These are phyloP conservation scores for Xanthorhoe spadicearia DNA, from an alignment of 2,888 invertebrate species.

Conservation along the genomic window DNA sequence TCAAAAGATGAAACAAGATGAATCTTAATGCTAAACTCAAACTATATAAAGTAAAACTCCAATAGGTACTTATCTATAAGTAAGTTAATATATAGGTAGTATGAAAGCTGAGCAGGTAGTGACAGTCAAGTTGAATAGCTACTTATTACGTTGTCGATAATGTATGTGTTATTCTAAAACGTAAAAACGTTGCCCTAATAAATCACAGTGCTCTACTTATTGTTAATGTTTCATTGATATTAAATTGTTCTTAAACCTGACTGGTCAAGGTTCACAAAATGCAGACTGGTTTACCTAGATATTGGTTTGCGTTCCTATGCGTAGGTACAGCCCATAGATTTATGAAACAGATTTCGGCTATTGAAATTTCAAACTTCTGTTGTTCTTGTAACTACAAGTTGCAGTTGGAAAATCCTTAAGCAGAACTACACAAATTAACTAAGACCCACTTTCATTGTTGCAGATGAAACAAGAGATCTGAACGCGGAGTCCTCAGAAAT, in stretches of 20 bases:
- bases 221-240: constrained; percentile 36
- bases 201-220: constrained; percentile 10
- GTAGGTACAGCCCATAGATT: constrained; percentile 12
- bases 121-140: neutral
- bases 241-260: constrained; percentile 41
- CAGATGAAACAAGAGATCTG: constrained; percentile 74
- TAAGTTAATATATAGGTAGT: no score
- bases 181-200: constrained; percentile 19
- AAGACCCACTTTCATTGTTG: constrained; percentile 56
- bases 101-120: no score
- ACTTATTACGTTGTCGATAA: neutral
- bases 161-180: neutral
- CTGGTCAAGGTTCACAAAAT: constrained; percentile 43
- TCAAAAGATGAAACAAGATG: neutral
- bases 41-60: no score
- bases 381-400: no score
- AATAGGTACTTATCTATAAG: no score
- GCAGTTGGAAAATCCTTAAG: neutral
- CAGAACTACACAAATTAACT: constrained; percentile 4
- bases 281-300: constrained; percentile 44
- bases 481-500: constrained; percentile 80
- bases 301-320: constrained; percentile 33
- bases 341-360: neutral
- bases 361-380: no score
- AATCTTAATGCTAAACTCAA: no score